Conservation (phyloP, 30 jellyfish, hydroid and myxozoan species). For the Morbakka virulenta region DNA sequence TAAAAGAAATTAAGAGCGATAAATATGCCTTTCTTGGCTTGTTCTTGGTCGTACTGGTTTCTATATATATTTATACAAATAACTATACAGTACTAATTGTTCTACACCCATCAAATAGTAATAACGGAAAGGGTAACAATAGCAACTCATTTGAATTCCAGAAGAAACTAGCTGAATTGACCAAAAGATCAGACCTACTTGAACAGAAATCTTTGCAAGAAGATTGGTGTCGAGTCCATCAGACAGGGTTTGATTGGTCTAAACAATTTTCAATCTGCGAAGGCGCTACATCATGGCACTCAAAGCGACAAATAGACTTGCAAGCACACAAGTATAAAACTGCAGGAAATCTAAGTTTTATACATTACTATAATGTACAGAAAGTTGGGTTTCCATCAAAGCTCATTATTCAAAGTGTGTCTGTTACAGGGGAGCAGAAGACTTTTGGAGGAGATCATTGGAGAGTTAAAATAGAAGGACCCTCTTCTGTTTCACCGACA, state of each 20-base stretch:
- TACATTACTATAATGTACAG: slow-evolving; percentile 2
- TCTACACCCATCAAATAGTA: neutral
- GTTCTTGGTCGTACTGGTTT: neutral
- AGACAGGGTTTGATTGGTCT: neutral
- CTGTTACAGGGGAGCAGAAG: slow-evolving; percentile 53
- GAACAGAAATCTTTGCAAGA: neutral
- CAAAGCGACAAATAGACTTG: neutral
- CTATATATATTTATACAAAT: no score
- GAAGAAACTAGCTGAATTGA: no score
- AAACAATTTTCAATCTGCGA: neutral
- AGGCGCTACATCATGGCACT: neutral
- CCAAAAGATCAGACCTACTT: neutral
- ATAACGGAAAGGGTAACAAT: neutral
- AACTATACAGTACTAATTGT: neutral
- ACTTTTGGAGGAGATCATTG: slow-evolving; percentile 50
- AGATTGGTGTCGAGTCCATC: neutral
- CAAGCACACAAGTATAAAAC: neutral
- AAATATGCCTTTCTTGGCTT: neutral
- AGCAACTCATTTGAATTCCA: neutral
- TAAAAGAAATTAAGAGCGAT: neutral
- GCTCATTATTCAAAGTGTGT: slow-evolving; percentile 61
- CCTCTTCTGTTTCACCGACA: slow-evolving; percentile 28
- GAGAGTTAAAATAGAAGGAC: slow-evolving; percentile 61
- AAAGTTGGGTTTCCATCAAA: slow-evolving; percentile 82
- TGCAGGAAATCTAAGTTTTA: neutral